These are phyloP conservation scores for Pararge aegeria DNA, from an alignment of 1,140 invertebrate species.

Conservation along the genomic window DNA sequence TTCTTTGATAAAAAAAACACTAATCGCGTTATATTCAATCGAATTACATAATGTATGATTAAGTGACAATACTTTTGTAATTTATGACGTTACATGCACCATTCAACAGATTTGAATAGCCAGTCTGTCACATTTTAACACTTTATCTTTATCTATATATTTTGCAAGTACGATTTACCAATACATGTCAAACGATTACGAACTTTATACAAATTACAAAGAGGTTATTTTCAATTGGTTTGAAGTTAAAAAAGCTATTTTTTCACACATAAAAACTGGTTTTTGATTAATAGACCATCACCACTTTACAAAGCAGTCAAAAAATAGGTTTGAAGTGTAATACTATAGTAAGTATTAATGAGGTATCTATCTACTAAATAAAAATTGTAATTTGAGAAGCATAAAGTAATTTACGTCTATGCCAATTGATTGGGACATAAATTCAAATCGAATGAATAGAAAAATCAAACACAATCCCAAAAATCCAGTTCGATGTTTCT, in stretches of 20 bases:
- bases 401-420: neutral
- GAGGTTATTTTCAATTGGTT: constrained; percentile 3
- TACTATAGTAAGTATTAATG: constrained; percentile 22
- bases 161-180: constrained; percentile 19
- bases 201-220: neutral
- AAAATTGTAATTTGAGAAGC: constrained; percentile 2
- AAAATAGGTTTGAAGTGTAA: constrained; percentile 8
- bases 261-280: constrained; percentile 30
- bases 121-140: constrained; percentile 24
- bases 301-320: constrained; percentile 8
- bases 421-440: neutral
- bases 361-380: constrained; percentile 12
- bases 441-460: neutral
- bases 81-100: constrained; percentile 16
- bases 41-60: constrained; percentile 14
- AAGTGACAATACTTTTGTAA: constrained; percentile 23
- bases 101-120: constrained; percentile 27
- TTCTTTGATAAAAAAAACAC: constrained; percentile 11
- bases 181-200: constrained; percentile 4
- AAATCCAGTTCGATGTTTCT: neutral
- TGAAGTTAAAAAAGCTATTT: constrained; percentile 1
- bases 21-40: neutral
- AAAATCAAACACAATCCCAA: no score
- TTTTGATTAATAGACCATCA: constrained; percentile 30
- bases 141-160: constrained; percentile 29